Base-by-base conservation (phyloP, 2,888 invertebrate species). In the Brenthis ino region DNA sequence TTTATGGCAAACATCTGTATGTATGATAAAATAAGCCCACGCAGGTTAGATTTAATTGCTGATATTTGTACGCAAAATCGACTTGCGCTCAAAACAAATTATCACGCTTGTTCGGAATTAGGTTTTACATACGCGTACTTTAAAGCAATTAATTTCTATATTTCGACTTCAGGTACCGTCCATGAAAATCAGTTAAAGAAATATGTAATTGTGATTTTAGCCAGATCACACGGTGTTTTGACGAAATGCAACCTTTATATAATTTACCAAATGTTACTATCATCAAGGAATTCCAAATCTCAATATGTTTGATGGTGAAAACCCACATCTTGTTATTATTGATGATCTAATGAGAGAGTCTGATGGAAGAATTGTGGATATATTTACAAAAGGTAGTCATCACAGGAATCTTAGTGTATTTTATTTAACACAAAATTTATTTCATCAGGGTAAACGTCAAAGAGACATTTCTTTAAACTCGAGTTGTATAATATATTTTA, bases 301-400 rank as follows among this genome's bases (percentile, higher is more conserved):
- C 5, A 75, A 37, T 60, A 78, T 78, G 76, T 79, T 77, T 72
- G 73, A 76, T 73, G 75, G 73, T 3, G 71, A 74, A 63, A 11
- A 73, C 37, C 70, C 76, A 28, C 57, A 75, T 13, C 72, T 79
- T 16, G 43, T 78, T 6, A 78, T 79, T 58, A 78, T 79, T 57
- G 77, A 16, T 16, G 79, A 77, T 64, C 69, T 79, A n/a, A 80
- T 79, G 78, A 77, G 77, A 66, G 79, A 79, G 72, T 75, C 75
- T 37, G 76, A 77, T 75, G 77, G 78, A 11, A 68, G 78, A 1
- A 68, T 80, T 48, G 77, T 77, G 8, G 33, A 33, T 72, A 77
- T 78, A 48, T 77, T 78, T 64, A 75, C 75, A 14, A 77, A 76
- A 72, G 74, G 74, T 5, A 76, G 74, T 66, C 74, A 76, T 68